These are phyloP conservation scores for Tetraodon nigroviridis DNA, from an alignment of 2,113 vertebrate genomes.

Conservation along the genomic window DNA sequence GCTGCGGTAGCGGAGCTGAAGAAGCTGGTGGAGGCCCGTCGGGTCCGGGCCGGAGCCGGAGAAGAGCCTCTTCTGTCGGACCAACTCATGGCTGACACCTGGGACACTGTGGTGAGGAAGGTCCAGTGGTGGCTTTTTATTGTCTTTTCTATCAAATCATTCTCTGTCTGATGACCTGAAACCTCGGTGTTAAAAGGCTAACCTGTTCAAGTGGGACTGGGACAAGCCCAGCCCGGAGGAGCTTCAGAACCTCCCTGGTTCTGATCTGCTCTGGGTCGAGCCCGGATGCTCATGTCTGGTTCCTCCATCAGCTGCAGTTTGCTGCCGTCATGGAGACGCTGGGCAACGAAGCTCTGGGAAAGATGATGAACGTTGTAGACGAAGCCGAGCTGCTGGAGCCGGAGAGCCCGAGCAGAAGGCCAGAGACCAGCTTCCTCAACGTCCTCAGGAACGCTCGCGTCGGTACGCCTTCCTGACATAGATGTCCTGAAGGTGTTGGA, in stretches of 20 bases:
- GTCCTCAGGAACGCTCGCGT: slow-evolving; percentile 45
- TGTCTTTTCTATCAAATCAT: no score
- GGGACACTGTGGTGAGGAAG: slow-evolving; percentile 54
- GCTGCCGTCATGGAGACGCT: slow-evolving; percentile 70
- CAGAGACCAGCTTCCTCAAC: slow-evolving; percentile 54
- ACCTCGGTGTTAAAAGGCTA: no score
- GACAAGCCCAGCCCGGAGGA: no score
- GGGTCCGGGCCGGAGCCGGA: not conserved
- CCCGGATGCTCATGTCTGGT: not conserved
- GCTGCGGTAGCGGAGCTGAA: slow-evolving; percentile 67
- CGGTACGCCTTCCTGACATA: slow-evolving; percentile 39
- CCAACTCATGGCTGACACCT: slow-evolving; percentile 16
- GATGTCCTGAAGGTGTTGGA: no score
- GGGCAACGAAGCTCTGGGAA: slow-evolving; percentile 72
- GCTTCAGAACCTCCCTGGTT: no score
- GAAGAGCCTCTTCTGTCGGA: not conserved
- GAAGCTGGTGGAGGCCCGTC: slow-evolving; percentile 48
- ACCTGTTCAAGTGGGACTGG: no score
- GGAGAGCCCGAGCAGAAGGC: slow-evolving; percentile 16
- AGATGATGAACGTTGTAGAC: slow-evolving; percentile 70
- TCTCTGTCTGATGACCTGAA: no score
- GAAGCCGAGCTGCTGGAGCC: slow-evolving; percentile 38
- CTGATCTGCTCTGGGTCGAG: no score
- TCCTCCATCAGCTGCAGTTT: slow-evolving; percentile 58
- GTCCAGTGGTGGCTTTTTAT: not conserved